Evolutionary conservation across 2,888 invertebrate species (phyloP), one percentile per base, ranked within the genome.

Genomic region (Rhagium mordax): DNA sequence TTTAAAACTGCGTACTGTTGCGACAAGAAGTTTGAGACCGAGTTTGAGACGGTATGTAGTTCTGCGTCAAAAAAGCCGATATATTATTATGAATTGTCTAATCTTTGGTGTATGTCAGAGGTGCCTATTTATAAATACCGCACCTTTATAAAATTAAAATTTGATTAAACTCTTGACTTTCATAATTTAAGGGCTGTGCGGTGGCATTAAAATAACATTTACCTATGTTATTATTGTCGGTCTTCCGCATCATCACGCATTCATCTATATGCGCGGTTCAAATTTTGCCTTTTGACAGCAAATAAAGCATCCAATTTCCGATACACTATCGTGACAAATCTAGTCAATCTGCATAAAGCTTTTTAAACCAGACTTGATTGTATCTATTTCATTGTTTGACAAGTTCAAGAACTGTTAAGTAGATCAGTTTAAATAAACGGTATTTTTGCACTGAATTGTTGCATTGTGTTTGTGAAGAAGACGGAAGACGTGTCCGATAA

Each of bases 341-440:
- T 33, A 20, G 33, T 33, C 18, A 59, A 18, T 33, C 33, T 20
- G 55, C 59, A n/a, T 33, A 33, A 33, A 59, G 16, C 33, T 49
- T 49, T 49, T 49, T 49, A 18, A 48, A 48, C 47, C 15, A 24
- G n/a, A 18, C 21, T 61, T 15, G 21, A 20, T 20, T 21, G 61
- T 61, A 20, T 41, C 47, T 21, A 24, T 61, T 47, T 61, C 59
- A 47, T 61, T 61, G 61, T 61, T 24, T 21, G 61, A 61, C 29
- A 47, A 61, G 61, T 61, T 61, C 61, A 61, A 61, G 61, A 61
- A 61, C 61, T 61, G 47, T 47, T n/a, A 61, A 61, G 61, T 61
- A 61, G 61, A 15, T 61, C 61, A 41, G 47, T 61, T 20, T 21
- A 24, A 41, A 59, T n/a, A 59, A 47, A 61, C 47, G 13, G 16